Conservation (phyloP, 2,888 invertebrate genomes). For the Mactromeris polynyma region DNA sequence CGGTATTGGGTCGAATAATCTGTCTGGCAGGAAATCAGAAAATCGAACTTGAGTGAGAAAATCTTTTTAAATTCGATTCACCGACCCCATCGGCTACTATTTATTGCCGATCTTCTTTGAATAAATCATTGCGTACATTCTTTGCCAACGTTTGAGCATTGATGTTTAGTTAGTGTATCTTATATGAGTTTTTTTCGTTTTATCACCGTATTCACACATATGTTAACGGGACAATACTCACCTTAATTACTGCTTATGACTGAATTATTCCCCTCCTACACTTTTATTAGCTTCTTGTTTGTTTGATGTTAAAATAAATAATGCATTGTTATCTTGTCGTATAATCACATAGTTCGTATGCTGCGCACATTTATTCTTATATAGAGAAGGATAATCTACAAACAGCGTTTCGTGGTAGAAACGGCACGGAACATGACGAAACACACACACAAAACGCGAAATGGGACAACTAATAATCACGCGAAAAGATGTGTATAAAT, state of each 20-base stretch:
- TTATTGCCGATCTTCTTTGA: background rate
- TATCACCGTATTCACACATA: background rate
- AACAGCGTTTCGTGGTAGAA: no score
- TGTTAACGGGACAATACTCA: background rate
- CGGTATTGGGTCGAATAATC: no score
- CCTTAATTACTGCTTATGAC: background rate
- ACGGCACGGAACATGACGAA: no score
- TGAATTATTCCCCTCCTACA: background rate
- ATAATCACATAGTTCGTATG: background rate
- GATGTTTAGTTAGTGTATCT: background rate
- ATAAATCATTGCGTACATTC: background rate
- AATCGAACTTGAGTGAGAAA: background rate
- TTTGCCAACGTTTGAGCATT: background rate
- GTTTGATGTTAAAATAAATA: background rate
- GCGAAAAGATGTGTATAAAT: no score
- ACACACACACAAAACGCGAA: no score
- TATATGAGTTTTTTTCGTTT: background rate
- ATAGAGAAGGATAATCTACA: background rate
- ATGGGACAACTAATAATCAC: no score
- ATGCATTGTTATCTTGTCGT: background rate
- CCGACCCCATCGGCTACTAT: background rate
- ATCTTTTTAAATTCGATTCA: background rate
- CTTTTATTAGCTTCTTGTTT: background rate
- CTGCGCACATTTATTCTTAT: background rate
- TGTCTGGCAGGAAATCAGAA: background rate